phyloP scores from a whole-genome alignment of 2,113 vertebrate species.

The Emydura subglobosa region DNA sequence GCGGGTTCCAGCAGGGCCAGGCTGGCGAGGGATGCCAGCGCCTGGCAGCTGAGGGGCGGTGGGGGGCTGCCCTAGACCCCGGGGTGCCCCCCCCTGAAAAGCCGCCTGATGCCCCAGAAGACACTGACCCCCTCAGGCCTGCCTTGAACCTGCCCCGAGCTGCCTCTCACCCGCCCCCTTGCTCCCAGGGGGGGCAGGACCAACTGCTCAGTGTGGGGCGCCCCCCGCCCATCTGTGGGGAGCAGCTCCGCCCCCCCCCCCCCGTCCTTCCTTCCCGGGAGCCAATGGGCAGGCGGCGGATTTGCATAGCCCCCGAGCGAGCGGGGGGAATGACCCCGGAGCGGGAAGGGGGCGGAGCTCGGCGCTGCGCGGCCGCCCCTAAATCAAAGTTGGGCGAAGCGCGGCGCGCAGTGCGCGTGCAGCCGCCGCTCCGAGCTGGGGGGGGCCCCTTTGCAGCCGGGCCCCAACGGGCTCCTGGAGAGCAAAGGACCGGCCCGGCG shows the following conservation, averaged over 20 bases:
- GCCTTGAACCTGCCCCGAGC: not conserved
- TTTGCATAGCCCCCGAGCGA: slow-evolving; percentile 44
- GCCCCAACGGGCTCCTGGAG: not conserved
- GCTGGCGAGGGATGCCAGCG: no score
- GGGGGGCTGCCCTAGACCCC: not conserved
- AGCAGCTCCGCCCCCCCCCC: not conserved
- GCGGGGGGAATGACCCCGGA: not conserved
- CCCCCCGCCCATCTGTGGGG: not conserved
- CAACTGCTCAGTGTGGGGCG: not conserved
- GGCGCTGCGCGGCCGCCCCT: slow-evolving; percentile 36
- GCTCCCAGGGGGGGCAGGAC: no score
- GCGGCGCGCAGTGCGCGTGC: slow-evolving; percentile 13
- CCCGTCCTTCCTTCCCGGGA: no score
- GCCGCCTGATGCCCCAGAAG: not conserved
- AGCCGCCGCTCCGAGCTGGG: no score
- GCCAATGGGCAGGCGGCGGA: slow-evolving; percentile 39
- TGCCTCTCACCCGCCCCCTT: no score
- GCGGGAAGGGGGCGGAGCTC: slow-evolving; percentile 44
- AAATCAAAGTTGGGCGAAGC: slow-evolving; percentile 70
- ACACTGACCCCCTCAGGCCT: not conserved
- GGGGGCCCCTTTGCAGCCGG: no score
- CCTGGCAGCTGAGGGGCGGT: not conserved
- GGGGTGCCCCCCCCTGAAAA: not conserved
- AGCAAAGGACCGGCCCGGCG: slow-evolving; percentile 21
- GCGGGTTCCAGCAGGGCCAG: not conserved